These are phyloP conservation scores for Muscicapa comitata DNA, from an alignment of 2,797 vertebrate species.

Conservation along the genomic window DNA sequence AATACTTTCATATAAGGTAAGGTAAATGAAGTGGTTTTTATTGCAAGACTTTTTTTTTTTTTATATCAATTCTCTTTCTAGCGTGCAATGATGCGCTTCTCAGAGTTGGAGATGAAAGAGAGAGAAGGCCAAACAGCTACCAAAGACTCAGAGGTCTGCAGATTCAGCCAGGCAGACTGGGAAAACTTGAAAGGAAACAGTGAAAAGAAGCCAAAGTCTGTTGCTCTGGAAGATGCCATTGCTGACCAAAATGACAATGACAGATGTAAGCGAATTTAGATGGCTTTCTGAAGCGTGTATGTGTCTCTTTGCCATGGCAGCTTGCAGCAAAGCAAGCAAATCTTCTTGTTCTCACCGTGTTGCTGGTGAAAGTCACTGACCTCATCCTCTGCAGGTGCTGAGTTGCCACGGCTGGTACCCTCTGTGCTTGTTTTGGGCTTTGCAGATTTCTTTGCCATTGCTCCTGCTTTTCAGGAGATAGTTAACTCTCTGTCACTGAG, in stretches of 20 bases:
- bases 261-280: conserved; percentile 74
- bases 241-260: conserved; percentile 77
- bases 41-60: conserved; percentile 75
- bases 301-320: background rate
- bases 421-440: background rate
- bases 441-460: background rate
- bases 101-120: conserved; percentile 99
- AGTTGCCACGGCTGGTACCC: background rate
- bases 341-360: background rate
- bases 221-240: conserved; percentile 76
- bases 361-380: background rate
- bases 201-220: conserved; percentile 80
- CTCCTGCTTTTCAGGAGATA: background rate
- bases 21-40: conserved; percentile 70
- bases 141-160: conserved; percentile 85
- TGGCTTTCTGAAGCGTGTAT: conserved; percentile 24
- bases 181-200: conserved; percentile 78
- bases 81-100: conserved; percentile 99
- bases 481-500: background rate
- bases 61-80: conserved; percentile 83
- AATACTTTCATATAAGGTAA: conserved; percentile 78
- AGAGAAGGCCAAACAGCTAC: conserved; percentile 88
- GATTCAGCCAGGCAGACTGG: conserved; percentile 80
- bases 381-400: background rate
- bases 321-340: background rate